A percentile compares a stretch with the other conserved stretches of the same genome.
Conservation (phyloP, 2,113 vertebrate genomes). For the Zootoca vivipara region DNA sequence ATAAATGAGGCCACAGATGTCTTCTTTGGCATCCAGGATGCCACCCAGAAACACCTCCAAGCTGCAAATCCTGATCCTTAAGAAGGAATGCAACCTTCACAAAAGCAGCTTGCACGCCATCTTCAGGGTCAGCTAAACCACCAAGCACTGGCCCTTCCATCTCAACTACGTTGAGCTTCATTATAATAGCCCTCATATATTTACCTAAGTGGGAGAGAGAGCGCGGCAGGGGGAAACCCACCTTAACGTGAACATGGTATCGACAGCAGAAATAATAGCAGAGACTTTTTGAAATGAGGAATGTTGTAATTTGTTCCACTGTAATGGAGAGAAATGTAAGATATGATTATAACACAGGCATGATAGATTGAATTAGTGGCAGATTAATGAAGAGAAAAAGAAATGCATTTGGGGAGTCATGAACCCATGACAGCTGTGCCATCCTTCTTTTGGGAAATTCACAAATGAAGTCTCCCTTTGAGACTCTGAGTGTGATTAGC, state of each 20-base stretch:
- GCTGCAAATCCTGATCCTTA: background rate
- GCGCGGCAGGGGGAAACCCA: background rate
- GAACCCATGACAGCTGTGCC: constrained; percentile 45
- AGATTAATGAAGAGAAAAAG: constrained; percentile 72
- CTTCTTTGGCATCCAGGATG: background rate
- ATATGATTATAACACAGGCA: constrained; percentile 62
- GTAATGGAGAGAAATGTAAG: constrained; percentile 64
- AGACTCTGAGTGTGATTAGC: constrained; percentile 65
- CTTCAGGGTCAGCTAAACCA: background rate
- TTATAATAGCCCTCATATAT: background rate
- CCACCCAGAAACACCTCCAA: background rate
- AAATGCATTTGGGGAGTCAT: constrained; percentile 56
- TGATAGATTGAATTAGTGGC: constrained; percentile 65
- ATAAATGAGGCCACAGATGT: background rate
- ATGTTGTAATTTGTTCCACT: constrained; percentile 55
- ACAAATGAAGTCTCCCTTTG: constrained; percentile 63
- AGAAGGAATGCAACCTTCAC: background rate
- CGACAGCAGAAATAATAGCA: constrained; percentile 51
- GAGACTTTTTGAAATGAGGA: constrained; percentile 57
- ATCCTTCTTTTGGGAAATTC: constrained; percentile 56
- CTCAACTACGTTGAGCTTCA: background rate
- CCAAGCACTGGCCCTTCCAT: background rate
- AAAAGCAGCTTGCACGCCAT: background rate
- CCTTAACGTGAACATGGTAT: constrained; percentile 26
- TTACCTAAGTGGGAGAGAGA: background rate